Percentiles rank a stretch among this genome's conserved stretches.
Conservation (phyloP, 2,888 invertebrate genomes). For the Apeira syringaria region DNA sequence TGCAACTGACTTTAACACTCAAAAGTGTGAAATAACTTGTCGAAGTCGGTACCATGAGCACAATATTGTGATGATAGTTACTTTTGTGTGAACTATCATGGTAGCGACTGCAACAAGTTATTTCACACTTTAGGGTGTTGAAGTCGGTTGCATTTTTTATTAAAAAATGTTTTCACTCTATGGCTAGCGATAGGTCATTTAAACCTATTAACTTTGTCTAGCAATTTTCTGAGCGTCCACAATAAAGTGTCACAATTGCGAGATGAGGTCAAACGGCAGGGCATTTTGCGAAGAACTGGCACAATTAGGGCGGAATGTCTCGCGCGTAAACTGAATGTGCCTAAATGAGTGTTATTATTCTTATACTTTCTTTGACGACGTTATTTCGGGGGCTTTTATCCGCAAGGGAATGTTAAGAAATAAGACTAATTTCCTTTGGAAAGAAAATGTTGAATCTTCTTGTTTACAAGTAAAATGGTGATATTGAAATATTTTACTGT, state of each 20-base stretch:
- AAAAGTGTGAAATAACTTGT: too few species aligned
- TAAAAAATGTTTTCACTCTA: too few species aligned
- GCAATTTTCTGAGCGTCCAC: constrained; percentile 21
- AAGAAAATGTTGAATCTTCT: neutral
- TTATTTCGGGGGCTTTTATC: constrained; percentile 33
- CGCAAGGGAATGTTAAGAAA: constrained; percentile 26
- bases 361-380: constrained; percentile 34
- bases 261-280: constrained; percentile 33
- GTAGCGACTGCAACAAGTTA: too few species aligned
- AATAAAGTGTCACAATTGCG: constrained; percentile 32
- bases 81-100: too few species aligned
- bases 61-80: too few species aligned
- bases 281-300: constrained; percentile 28
- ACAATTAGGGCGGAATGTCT: constrained; percentile 33
- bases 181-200: constrained; percentile 15
- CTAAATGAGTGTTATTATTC: constrained; percentile 36
- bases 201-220: constrained; percentile 18
- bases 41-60: too few species aligned
- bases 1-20: too few species aligned
- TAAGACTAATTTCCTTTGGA: constrained; percentile 30
- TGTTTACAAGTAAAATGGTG: neutral
- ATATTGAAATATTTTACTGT: neutral
- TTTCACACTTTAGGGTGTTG: too few species aligned
- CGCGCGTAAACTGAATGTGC: constrained; percentile 36
- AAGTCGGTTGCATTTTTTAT: too few species aligned